phyloP scores from a whole-genome alignment of 2,113 vertebrate genomes.

The Protomyctophum bolini region DNA sequence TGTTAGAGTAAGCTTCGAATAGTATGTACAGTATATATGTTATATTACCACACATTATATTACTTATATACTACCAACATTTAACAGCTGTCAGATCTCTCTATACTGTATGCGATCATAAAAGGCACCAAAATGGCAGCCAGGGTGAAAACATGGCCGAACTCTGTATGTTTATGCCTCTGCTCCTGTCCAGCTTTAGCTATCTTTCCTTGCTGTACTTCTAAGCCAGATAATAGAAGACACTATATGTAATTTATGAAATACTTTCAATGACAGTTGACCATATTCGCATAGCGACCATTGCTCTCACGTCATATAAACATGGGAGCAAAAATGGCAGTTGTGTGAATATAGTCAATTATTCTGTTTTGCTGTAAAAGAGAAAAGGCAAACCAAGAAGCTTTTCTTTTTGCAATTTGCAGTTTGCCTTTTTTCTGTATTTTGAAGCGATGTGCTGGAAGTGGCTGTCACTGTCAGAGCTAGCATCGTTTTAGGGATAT shows the following conservation, averaged over 20 bases:
- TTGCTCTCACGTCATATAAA: neutral
- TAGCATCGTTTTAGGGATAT: slow-evolving; percentile 55
- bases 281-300: no score
- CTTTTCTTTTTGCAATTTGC: slow-evolving; percentile 38
- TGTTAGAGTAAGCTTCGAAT: slow-evolving; percentile 52
- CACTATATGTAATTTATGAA: slow-evolving; percentile 74
- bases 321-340: no score
- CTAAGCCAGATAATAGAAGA: slow-evolving; percentile 62
- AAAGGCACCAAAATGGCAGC: slow-evolving; percentile 15
- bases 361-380: slow-evolving; percentile 66
- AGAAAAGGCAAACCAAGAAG: slow-evolving; percentile 57
- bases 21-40: slow-evolving; percentile 27
- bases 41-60: slow-evolving; percentile 15
- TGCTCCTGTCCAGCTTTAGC: slow-evolving; percentile 46
- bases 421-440: slow-evolving; percentile 53
- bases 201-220: slow-evolving; percentile 66
- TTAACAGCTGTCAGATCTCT: slow-evolving; percentile 10
- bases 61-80: slow-evolving; percentile 37
- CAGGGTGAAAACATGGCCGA: slow-evolving; percentile 35
- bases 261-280: slow-evolving; percentile 63
- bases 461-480: slow-evolving; percentile 39
- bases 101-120: neutral
- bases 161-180: slow-evolving; percentile 39
- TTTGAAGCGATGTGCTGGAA: slow-evolving; percentile 39
- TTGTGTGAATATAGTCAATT: slow-evolving; percentile 26